A percentile compares a stretch with the other conserved stretches of the same genome.
Conservation (phyloP, 2,888 invertebrate genomes). For the Brachypalpus laphriformis region DNA sequence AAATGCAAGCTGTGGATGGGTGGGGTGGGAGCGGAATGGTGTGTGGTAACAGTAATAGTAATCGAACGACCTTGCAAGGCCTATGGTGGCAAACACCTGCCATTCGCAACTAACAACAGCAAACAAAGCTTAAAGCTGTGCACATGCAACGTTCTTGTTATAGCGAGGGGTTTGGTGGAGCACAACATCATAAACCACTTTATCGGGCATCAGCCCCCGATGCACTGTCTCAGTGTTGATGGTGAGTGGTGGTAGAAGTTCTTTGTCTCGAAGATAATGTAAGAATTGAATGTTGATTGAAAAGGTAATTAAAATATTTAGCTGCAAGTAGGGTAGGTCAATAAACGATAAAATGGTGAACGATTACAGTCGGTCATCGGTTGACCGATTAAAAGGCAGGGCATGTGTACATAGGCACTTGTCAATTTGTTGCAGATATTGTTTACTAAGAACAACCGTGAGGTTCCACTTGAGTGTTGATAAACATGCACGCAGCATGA, state of each 20-base stretch:
- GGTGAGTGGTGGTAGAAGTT: constrained; percentile 11
- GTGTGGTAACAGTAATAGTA: constrained; percentile 25
- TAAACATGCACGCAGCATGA: background rate
- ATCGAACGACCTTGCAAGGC: constrained; percentile 69
- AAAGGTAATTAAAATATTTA: background rate
- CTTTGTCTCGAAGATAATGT: constrained; percentile 37
- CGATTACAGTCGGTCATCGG: constrained; percentile 10
- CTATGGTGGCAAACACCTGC: constrained; percentile 60
- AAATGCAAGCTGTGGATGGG: background rate
- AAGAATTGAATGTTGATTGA: constrained; percentile 20
- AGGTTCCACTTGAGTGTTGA: background rate
- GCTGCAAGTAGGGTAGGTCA: constrained; percentile 46
- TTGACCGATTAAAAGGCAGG: background rate
- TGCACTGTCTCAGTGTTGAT: constrained; percentile 36
- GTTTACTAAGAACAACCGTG: background rate
- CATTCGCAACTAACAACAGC: constrained; percentile 17
- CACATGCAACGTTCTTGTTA: background rate
- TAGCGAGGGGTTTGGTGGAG: background rate
- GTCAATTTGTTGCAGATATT: constrained; percentile 15
- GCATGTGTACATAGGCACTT: background rate
- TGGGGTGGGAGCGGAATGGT: background rate
- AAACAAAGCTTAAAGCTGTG: constrained; percentile 16
- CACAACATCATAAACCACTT: constrained; percentile 40
- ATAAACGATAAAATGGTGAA: constrained; percentile 19
- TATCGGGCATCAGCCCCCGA: constrained; percentile 57